Percentiles rank a stretch among this genome's conserved stretches.
Evolutionary conservation across 2,797 vertebrate genomes (phyloP).

Genomic region (Sebastes steindachneri): DNA sequence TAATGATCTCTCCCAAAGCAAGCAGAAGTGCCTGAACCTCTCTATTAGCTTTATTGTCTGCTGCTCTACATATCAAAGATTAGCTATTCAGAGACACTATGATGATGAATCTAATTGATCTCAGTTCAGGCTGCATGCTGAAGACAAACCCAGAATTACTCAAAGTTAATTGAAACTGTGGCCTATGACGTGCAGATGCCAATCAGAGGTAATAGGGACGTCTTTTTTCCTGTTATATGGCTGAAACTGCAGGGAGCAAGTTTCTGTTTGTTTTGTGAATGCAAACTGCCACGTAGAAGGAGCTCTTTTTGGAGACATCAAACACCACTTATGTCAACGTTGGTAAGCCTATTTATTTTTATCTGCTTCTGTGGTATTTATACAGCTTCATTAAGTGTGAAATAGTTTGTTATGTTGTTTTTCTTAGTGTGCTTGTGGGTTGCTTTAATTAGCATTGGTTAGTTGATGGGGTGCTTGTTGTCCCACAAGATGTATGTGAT

Average conservation of each 20-base stretch:
- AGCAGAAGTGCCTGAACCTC: neutral
- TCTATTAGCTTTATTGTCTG: constrained; percentile 4
- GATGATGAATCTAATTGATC: constrained; percentile 3
- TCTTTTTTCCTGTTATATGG: neutral
- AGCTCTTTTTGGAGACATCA: constrained; percentile 7
- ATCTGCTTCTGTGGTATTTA: neutral
- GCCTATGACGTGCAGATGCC: neutral
- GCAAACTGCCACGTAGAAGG: neutral
- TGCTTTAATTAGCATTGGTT: neutral
- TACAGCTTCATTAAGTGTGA: neutral
- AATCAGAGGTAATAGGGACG: neutral
- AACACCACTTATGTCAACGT: neutral
- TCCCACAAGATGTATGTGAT: neutral
- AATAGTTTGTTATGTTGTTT: neutral
- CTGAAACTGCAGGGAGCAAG: neutral
- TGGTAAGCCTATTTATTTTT: neutral
- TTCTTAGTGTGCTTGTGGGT: neutral
- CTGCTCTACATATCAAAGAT: neutral
- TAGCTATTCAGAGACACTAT: constrained; percentile 5
- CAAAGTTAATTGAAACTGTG: neutral
- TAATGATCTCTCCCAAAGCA: neutral
- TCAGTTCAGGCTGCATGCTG: neutral
- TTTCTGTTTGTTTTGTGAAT: constrained; percentile 1
- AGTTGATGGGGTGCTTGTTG: neutral
- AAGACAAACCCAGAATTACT: neutral